phyloP scores from a whole-genome alignment of 2,113 vertebrate species.

The Sander lucioperca region DNA sequence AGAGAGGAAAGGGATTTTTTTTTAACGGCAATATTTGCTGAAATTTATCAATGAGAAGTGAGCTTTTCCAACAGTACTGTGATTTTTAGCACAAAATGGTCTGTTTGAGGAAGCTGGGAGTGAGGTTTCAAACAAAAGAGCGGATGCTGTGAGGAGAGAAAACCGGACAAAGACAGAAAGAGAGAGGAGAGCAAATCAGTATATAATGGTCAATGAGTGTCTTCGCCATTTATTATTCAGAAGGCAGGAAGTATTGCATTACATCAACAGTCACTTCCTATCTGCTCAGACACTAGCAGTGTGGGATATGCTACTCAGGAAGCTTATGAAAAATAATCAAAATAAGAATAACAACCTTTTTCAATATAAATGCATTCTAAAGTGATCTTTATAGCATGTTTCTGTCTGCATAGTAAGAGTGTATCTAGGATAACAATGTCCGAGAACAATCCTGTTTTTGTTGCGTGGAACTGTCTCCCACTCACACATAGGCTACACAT shows the following conservation, averaged over 20 bases:
- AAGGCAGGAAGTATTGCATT: slow-evolving; percentile 74
- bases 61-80: background rate
- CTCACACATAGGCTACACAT: slow-evolving; percentile 51
- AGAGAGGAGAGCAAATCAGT: slow-evolving; percentile 47
- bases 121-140: slow-evolving; percentile 46
- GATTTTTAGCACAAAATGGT: slow-evolving; percentile 29
- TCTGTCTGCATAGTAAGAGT: slow-evolving; percentile 1
- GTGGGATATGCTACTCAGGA: background rate
- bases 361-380: background rate
- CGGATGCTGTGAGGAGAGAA: slow-evolving; percentile 33
- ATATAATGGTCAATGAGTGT: slow-evolving; percentile 63
- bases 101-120: slow-evolving; percentile 28
- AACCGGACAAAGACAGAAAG: slow-evolving; percentile 16
- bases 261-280: slow-evolving; percentile 54
- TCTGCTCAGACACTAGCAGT: background rate
- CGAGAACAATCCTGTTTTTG: slow-evolving; percentile 58
- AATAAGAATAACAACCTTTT: background rate
- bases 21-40: slow-evolving; percentile 2
- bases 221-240: slow-evolving; percentile 81
- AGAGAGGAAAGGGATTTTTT: background rate
- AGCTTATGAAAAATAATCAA: background rate
- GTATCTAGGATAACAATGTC: slow-evolving; percentile 24
- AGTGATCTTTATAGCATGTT: background rate
- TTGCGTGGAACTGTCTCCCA: slow-evolving; percentile 35
- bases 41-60: background rate